Conservation (phyloP, 1,140 invertebrate species). For the Sinella curviseta region DNA sequence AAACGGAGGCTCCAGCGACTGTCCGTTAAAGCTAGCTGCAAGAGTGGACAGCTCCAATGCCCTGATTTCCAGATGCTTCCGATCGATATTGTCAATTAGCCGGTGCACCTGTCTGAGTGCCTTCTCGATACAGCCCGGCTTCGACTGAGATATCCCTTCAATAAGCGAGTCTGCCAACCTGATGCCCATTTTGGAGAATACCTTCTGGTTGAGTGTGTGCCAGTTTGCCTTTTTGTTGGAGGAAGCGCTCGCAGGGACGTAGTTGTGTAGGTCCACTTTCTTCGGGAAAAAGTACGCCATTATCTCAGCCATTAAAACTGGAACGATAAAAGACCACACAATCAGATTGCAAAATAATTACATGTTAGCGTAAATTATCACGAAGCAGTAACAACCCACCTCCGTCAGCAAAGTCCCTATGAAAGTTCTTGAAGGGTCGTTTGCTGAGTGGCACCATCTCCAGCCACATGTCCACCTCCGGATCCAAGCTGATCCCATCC, state of each 20-base stretch:
- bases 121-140: constrained; percentile 33
- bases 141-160: constrained; percentile 23
- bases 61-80: background rate
- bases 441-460: background rate
- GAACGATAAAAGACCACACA: no score
- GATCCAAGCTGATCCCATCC: background rate
- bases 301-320: constrained; percentile 19
- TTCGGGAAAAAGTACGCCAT: constrained; percentile 17
- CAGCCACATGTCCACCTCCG: constrained; percentile 14
- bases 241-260: constrained; percentile 23
- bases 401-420: constrained; percentile 11
- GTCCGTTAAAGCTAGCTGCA: background rate
- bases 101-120: background rate
- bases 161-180: constrained; percentile 22
- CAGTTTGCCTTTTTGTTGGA: constrained; percentile 38
- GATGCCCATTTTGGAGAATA: constrained; percentile 33
- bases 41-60: background rate
- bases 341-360: background rate
- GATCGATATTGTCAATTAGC: background rate
- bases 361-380: background rate
- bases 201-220: constrained; percentile 37
- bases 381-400: background rate
- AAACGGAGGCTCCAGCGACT: background rate
- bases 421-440: constrained; percentile 9
- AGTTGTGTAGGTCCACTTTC: constrained; percentile 35